These are phyloP conservation scores for Mellilla xanthometata DNA, from an alignment of 2,888 invertebrate species.

Conservation along the genomic window DNA sequence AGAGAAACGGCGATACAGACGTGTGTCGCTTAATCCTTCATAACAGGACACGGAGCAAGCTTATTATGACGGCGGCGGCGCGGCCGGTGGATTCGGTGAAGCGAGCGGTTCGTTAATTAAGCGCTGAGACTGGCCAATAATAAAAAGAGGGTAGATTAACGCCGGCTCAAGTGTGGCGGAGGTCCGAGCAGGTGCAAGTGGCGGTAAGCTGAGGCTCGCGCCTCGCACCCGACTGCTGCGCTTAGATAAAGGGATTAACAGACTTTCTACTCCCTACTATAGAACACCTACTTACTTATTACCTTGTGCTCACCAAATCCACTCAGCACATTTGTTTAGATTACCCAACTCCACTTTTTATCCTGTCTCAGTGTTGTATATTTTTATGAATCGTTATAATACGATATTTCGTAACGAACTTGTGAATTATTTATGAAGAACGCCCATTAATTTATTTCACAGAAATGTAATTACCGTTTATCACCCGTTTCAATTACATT, in stretches of 20 bases:
- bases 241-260: constrained; percentile 73
- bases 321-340: constrained; percentile 29
- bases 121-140: constrained; percentile 51
- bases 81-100: constrained; percentile 39
- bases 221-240: constrained; percentile 58
- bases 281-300: constrained; percentile 29
- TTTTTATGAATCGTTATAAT: background rate
- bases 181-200: constrained; percentile 53
- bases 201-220: constrained; percentile 40
- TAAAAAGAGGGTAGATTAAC: constrained; percentile 59
- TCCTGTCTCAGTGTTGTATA: background rate
- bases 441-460: constrained; percentile 7
- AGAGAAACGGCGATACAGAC: constrained; percentile 6
- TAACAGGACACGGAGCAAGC: constrained; percentile 22
- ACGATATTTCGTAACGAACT: background rate
- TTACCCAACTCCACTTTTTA: background rate
- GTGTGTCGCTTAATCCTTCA: constrained; percentile 19
- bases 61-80: constrained; percentile 18
- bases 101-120: constrained; percentile 55
- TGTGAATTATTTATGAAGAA: constrained; percentile 5
- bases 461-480: constrained; percentile 13
- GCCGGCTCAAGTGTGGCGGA: constrained; percentile 47
- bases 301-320: constrained; percentile 22
- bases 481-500: constrained; percentile 9
- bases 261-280: constrained; percentile 55